Conservation (phyloP, 1,140 invertebrate species). For the Drosophila kohkoa region DNA sequence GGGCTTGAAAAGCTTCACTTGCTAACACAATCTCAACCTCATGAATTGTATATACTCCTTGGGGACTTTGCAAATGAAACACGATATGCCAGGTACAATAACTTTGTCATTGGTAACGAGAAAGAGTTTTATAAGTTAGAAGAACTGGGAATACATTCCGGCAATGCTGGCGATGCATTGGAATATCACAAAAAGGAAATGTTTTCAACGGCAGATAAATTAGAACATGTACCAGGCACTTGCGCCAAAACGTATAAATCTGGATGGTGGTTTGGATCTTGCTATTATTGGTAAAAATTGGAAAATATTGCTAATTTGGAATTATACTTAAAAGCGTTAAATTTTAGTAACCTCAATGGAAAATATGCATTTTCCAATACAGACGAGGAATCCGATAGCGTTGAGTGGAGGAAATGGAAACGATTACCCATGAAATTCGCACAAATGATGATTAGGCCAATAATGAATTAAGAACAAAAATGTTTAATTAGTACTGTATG, state of each 20-base stretch:
- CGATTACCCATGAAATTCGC: background rate
- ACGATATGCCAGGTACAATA: slow-evolving; percentile 8
- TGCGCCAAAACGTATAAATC: slow-evolving; percentile 88
- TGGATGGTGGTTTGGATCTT: slow-evolving; percentile 87
- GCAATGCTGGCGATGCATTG: slow-evolving; percentile 88
- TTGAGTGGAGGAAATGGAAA: background rate
- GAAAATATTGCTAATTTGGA: too few relatives aligned
- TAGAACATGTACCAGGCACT: slow-evolving; percentile 87
- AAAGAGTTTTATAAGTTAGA: slow-evolving; percentile 87
- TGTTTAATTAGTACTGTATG: too few relatives aligned
- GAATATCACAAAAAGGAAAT: slow-evolving; percentile 88
- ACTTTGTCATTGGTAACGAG: slow-evolving; percentile 77
- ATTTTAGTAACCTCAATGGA: slow-evolving; percentile 31
- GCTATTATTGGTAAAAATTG: slow-evolving; percentile 33
- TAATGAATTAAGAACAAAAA: too few relatives aligned
- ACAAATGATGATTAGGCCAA: slow-evolving; percentile 18
- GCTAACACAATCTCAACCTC: slow-evolving; percentile 13
- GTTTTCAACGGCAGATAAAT: slow-evolving; percentile 87
- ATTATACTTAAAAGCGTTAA: background rate
- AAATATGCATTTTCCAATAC: background rate
- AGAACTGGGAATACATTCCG: slow-evolving; percentile 87
- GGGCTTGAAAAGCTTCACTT: slow-evolving; percentile 25
- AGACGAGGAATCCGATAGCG: background rate
- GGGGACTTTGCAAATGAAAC: slow-evolving; percentile 1
- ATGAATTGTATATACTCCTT: slow-evolving; percentile 18